These are phyloP conservation scores for Lycopodina hypogea DNA, from an alignment of 37 sponge, comb jelly and placozoan genomes.

Conservation along the genomic window DNA sequence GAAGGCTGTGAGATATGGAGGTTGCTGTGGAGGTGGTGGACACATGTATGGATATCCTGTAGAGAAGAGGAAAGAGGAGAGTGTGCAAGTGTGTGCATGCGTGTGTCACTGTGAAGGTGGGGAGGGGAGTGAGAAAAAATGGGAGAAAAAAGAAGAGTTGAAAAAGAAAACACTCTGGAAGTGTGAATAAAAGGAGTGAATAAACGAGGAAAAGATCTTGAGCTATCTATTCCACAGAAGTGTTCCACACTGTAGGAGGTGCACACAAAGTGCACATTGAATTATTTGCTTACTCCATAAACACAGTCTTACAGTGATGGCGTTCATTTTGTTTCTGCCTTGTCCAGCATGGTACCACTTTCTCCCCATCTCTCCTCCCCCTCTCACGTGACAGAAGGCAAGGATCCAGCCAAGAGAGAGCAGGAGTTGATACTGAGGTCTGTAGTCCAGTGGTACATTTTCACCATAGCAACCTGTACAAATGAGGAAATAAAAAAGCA, in stretches of 20 bases:
- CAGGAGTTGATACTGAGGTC: constrained; percentile 12
- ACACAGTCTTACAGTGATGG: constrained; percentile 13
- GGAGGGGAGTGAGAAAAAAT: no score
- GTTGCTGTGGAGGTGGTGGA: constrained; percentile 16
- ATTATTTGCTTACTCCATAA: no score
- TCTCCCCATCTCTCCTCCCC: constrained; percentile 60
- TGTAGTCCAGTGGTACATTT: constrained; percentile 15
- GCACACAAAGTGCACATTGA: no score
- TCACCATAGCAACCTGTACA: constrained; percentile 51
- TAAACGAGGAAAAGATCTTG: no score
- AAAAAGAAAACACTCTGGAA: no score
- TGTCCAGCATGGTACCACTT: constrained; percentile 38
- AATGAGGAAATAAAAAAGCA: not conserved
- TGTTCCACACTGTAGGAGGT: no score
- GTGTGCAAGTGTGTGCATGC: no score
- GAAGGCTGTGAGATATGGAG: constrained; percentile 36
- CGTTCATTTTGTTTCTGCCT: constrained; percentile 24
- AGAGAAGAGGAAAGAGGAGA: constrained; percentile 1
- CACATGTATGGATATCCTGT: constrained; percentile 45
- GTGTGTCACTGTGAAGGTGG: no score
- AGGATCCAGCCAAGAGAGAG: constrained; percentile 54
- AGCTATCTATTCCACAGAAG: no score
- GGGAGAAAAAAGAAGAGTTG: no score
- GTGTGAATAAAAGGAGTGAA: no score
- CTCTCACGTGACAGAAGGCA: constrained; percentile 63